Evolutionary conservation across 2,113 vertebrate genomes (phyloP).

Genomic region (Bolborhynchus lineola): DNA sequence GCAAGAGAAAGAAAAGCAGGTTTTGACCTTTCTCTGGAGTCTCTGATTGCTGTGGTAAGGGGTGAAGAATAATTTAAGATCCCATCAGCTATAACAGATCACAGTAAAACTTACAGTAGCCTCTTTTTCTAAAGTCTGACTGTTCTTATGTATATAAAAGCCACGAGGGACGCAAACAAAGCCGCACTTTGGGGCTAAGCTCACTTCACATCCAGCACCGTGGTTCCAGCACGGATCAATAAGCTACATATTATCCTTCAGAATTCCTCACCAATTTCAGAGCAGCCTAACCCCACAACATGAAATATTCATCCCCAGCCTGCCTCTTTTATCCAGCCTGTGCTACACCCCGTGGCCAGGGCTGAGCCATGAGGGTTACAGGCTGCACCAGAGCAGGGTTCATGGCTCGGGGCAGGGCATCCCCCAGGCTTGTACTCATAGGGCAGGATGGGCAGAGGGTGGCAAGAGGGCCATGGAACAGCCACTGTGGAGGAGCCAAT

Average conservation of each 20-base stretch:
- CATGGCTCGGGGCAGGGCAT: not conserved
- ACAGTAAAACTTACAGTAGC: not conserved
- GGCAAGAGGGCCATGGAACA: not conserved
- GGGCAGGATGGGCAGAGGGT: not conserved
- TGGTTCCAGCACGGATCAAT: not conserved
- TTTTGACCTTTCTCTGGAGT: not conserved
- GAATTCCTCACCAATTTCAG: not conserved
- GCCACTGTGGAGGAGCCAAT: not conserved
- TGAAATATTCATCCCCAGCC: not conserved
- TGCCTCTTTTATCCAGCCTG: not conserved
- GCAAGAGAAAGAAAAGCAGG: not conserved
- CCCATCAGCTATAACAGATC: constrained; percentile 20
- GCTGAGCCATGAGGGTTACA: not conserved
- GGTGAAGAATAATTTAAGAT: constrained; percentile 37
- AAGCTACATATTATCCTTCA: not conserved
- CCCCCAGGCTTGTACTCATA: not conserved
- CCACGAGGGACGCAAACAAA: not conserved
- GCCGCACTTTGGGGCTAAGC: not conserved
- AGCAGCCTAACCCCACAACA: not conserved
- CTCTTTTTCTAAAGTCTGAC: not conserved
- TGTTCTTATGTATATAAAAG: not conserved
- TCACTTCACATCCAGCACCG: not conserved
- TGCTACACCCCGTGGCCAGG: not conserved
- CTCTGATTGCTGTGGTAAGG: not conserved
- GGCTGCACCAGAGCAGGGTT: not conserved